A percentile compares a stretch with the other conserved stretches of the same genome.
These are phyloP conservation scores for Calonectris borealis DNA, from an alignment of 2,113 vertebrate genomes.

Conservation along the genomic window DNA sequence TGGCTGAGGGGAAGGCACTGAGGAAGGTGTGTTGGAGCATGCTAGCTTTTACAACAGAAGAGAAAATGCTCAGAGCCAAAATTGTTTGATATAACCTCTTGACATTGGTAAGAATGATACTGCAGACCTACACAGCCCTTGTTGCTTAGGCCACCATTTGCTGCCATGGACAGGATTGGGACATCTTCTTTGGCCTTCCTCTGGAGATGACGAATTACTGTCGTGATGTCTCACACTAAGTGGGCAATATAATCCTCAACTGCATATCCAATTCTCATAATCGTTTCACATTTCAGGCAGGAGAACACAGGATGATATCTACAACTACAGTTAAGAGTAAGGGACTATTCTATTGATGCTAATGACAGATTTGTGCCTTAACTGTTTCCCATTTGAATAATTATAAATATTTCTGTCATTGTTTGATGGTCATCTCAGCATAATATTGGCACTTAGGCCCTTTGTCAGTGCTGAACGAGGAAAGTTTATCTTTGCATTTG, in stretches of 20 bases:
- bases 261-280: background rate
- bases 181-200: background rate
- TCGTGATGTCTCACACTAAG: background rate
- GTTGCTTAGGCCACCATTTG: background rate
- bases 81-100: background rate
- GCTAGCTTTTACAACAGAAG: background rate
- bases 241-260: background rate
- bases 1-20: background rate
- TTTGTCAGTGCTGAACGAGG: background rate
- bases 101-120: background rate
- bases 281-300: background rate
- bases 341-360: background rate
- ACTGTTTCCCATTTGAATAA: background rate
- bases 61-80: background rate
- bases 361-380: background rate
- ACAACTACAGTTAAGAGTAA: background rate
- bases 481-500: background rate
- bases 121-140: background rate
- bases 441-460: background rate
- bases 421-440: background rate
- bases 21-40: background rate
- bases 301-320: background rate
- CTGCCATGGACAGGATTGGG: background rate
- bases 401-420: background rate
- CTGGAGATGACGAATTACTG: background rate